Base-by-base conservation (phyloP, 2,888 invertebrate species). In the Dynastes hyllus region DNA sequence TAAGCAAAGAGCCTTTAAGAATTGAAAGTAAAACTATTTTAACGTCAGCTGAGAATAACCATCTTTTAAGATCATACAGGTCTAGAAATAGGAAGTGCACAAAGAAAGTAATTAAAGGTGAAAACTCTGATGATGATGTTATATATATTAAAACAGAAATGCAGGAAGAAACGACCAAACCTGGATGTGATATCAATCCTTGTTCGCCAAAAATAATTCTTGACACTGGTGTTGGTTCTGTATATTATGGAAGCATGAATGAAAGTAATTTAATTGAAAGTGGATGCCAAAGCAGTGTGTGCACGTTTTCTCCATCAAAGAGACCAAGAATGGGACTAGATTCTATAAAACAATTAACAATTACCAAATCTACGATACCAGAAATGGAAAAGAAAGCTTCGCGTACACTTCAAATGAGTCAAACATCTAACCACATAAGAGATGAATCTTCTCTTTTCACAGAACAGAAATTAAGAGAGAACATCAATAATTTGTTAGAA, bases 131-230 rank as follows among this genome's bases (percentile, higher is more conserved):
- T 9, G 22, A 70, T 53, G 73, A 66, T 51, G 22, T 50, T 55
- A 45, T 55, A 45, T 29, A 76, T 63, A 50, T 65, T 51, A 29
- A 53, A 67, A 51, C 50, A 11, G 73, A 77, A 53, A 16, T 63
- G 27, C 13, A 16, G 45, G 70, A 77, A 40, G 32, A 79, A 1
- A 67, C n/a, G 9, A 37, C 2, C 11, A 51, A 51, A 1, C 51
- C 1, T 9, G 55, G 3, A 53, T 16, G 1, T 67, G 1, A 2
- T 58, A 11, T n/a, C 2, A 29, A 29, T 29, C 63, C 70, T 13
- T 29, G 71, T n/a, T 73, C 75, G 5, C 77, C 79, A 58, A 11
- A 79, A 27, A 78, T 77, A 63, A 67, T 77, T 55, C 37, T 58
- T 4, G 45, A 13, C 29, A 76, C 65, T 55, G 55, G 67, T 13